Percentiles rank a stretch among this genome's conserved stretches.
Evolutionary conservation across 2,113 vertebrate genomes (phyloP).

Genomic region (Bambusicola thoracicus): DNA sequence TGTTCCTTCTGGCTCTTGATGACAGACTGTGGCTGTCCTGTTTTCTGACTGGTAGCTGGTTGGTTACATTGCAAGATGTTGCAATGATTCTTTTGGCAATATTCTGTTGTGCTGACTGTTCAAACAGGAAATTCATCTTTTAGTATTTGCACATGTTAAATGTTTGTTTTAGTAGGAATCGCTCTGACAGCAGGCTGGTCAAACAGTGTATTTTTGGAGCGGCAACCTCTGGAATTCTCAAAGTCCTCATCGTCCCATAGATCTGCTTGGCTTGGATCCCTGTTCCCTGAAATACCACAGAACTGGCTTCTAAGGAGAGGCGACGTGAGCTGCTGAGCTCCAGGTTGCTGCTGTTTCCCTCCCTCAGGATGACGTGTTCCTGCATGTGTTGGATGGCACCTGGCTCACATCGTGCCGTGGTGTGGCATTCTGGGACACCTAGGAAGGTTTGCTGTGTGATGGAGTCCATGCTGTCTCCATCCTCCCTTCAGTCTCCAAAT

Average conservation of each 20-base stretch:
- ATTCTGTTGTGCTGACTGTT: conserved; percentile 64
- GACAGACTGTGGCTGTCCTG: background rate
- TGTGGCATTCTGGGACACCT: background rate
- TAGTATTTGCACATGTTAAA: conserved; percentile 70
- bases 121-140: conserved; percentile 73
- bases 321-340: background rate
- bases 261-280: background rate
- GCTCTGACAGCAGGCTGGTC: conserved; percentile 53
- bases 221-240: conserved; percentile 3
- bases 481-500: background rate
- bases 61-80: conserved; percentile 67
- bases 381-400: background rate
- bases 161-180: conserved; percentile 64
- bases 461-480: background rate
- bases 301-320: background rate
- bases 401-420: accelerated
- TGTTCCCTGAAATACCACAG: background rate
- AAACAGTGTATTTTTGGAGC: conserved; percentile 43
- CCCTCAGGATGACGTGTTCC: background rate
- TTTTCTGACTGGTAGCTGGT: conserved; percentile 31
- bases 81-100: conserved; percentile 68
- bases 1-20: background rate
- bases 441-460: background rate
- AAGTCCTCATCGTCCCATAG: background rate
- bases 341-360: background rate